Evolutionary conservation across 2,888 invertebrate species (phyloP), one percentile per base, ranked within the genome.

Genomic region (Apamea anceps): DNA sequence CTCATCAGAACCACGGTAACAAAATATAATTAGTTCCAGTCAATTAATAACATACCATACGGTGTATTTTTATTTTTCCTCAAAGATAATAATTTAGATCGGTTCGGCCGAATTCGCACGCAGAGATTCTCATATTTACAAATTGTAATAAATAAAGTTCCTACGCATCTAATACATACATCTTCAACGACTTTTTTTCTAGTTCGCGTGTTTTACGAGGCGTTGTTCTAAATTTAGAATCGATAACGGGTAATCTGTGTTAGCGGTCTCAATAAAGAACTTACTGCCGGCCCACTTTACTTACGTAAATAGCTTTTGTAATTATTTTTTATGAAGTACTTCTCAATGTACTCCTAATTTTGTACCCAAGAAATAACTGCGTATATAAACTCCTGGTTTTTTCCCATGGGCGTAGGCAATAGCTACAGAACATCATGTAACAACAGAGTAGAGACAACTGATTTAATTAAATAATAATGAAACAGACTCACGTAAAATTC

Each of bases 21-120:
- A 79, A 85, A 87, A 70, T 70, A 32, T 54, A 87, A 87, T 86
- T 86, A 85, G 86, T 87, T 82, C 79, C 81, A 79, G 81, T 74
- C 85, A 81, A 51, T 86, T 87, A 81, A 74, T 67, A 85, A 54
- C 45, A 37, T 57, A 85, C 81, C 57, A 65, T 70, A 81, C 79
- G 70, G 68, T 79, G 68, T 78, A 78, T 80, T 82, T 82, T 80
- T 63, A 75, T 75, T 85, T 86, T 86, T 84, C 85, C 82, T 85
- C 68, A 78, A 79, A 72, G 71, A 77, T 83, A 77, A 66, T 71
- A 68, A 72, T 48, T 86, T 70, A 51, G 37, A 79, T 77, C 75
- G 62, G 72, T 84, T 68, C 75, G 62, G 75, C 54, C 25, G 37
- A 80, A 74, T 45, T 71, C 42, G 57, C 57, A 18, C 28, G 32